Percentiles rank a stretch among this genome's conserved stretches.
Conservation (phyloP, 2,113 vertebrate species). For the Dasyprocta punctata region DNA sequence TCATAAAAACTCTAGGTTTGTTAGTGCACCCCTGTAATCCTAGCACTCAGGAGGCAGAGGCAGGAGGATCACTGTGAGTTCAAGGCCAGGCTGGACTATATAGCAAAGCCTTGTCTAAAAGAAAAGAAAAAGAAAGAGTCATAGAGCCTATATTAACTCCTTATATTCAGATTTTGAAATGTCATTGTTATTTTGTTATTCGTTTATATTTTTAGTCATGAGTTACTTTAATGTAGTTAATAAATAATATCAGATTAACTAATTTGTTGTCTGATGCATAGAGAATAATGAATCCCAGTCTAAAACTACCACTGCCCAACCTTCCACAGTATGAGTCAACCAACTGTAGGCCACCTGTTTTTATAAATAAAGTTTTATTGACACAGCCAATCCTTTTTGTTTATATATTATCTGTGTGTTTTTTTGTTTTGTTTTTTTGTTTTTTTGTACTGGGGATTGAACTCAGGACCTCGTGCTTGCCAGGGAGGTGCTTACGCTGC, state of each 20-base stretch:
- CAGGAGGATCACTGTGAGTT: background rate
- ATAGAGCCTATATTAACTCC: too few species aligned
- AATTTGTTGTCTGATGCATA: too few species aligned
- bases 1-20: background rate
- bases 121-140: background rate
- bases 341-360: background rate
- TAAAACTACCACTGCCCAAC: background rate
- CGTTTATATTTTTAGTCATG: too few species aligned
- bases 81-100: too few species aligned
- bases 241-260: too few species aligned
- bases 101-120: background rate
- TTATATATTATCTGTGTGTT: background rate
- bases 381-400: background rate
- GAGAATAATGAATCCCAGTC: slow-evolving; percentile 6
- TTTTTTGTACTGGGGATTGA: too few species aligned
- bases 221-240: too few species aligned
- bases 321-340: background rate
- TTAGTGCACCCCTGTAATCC: background rate
- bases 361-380: slow-evolving; percentile 25
- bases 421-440: too few species aligned
- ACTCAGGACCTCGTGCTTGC: too few species aligned
- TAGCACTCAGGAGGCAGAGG: background rate
- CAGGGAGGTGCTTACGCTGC: too few species aligned
- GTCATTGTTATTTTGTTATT: too few species aligned
- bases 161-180: too few species aligned